Conservation (phyloP, 2,113 vertebrate genomes). For the Xiphophorus maculatus region DNA sequence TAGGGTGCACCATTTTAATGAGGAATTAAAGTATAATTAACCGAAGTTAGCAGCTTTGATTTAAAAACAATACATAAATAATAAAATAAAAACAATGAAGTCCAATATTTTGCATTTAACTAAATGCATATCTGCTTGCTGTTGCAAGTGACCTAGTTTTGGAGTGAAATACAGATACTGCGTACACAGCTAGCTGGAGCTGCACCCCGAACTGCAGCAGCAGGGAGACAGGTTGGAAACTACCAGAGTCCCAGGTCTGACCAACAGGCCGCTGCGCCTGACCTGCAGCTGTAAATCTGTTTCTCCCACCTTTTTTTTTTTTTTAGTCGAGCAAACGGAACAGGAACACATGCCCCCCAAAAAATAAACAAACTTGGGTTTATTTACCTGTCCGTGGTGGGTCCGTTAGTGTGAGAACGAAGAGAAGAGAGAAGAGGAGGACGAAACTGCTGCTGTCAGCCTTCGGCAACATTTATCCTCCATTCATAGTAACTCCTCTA, state of each 20-base stretch:
- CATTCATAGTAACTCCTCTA: conserved; percentile 92
- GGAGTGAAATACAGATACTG: background rate
- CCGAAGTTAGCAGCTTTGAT: background rate
- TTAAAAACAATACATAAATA: background rate
- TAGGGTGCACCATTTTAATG: background rate
- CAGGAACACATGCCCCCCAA: background rate
- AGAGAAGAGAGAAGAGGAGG: conserved; percentile 91
- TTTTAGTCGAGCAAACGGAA: background rate
- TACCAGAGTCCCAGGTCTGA: conserved; percentile 44
- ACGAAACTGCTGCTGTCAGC: conserved; percentile 90
- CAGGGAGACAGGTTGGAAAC: conserved; percentile 12
- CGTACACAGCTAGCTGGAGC: background rate
- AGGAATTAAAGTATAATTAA: background rate
- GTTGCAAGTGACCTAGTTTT: background rate
- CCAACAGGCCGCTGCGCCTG: conserved; percentile 46
- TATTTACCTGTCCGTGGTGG: conserved; percentile 91
- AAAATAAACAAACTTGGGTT: background rate
- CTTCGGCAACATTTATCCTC: conserved; percentile 99
- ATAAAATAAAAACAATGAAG: background rate
- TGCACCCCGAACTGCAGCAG: background rate
- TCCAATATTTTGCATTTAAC: background rate
- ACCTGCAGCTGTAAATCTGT: conserved; percentile 20
- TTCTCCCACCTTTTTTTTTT: conserved; percentile 1
- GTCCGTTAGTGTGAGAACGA: conserved; percentile 90
- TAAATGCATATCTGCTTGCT: background rate